Conservation (phyloP, 2,113 vertebrate genomes). For the Dromiciops gliroides region DNA sequence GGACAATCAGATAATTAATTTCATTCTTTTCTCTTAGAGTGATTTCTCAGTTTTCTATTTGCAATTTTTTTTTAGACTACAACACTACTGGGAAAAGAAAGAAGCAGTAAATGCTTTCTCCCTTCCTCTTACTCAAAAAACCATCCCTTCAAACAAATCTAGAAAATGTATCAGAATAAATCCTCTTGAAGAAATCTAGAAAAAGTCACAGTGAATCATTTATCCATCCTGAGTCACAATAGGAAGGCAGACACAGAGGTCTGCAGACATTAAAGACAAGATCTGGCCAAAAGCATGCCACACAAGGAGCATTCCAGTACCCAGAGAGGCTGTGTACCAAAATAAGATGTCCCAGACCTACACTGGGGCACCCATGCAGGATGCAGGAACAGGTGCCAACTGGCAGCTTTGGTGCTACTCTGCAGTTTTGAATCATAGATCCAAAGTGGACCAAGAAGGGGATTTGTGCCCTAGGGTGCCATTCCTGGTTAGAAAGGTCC, state of each 20-base stretch:
- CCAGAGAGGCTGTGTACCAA: neutral
- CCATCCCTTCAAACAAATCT: neutral
- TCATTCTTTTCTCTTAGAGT: accelerated
- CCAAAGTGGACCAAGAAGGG: neutral
- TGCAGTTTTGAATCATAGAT: neutral
- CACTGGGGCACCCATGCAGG: neutral
- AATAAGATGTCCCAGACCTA: neutral
- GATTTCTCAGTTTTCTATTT: neutral
- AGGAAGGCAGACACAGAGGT: neutral
- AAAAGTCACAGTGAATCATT: neutral
- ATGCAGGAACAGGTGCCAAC: neutral
- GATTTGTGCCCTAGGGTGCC: neutral
- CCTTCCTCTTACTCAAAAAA: neutral
- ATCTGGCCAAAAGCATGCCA: neutral
- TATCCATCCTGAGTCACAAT: neutral
- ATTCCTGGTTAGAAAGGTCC: neutral
- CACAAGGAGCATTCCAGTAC: neutral
- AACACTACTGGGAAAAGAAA: neutral
- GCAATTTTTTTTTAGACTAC: neutral
- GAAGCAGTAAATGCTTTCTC: neutral
- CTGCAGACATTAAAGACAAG: neutral
- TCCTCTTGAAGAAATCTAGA: neutral
- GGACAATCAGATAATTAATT: accelerated
- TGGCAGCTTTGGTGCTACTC: neutral
- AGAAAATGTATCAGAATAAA: neutral